Conservation (phyloP, 2,113 vertebrate species). For the Paramisgurnus dabryanus region DNA sequence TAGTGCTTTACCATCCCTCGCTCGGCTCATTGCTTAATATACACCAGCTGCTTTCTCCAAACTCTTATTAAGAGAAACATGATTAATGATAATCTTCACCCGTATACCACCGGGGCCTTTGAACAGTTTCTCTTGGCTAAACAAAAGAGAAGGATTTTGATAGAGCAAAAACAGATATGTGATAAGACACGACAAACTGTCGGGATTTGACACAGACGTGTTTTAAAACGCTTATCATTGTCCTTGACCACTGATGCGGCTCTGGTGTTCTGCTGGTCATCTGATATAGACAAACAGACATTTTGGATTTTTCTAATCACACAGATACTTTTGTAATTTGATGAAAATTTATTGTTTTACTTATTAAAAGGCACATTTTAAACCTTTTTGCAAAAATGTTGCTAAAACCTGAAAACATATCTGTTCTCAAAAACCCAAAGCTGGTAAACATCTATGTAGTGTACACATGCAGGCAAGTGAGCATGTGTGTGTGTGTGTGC, state of each 20-base stretch:
- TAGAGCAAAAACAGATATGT: background rate
- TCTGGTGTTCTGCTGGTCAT: background rate
- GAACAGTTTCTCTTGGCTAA: slow-evolving; percentile 13
- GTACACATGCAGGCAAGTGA: background rate
- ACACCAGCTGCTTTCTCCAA: slow-evolving; percentile 20
- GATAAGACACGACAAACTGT: slow-evolving; percentile 7
- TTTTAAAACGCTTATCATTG: slow-evolving; percentile 5
- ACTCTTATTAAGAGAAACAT: slow-evolving; percentile 27
- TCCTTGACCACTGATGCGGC: slow-evolving; percentile 7
- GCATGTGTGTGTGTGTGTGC: background rate
- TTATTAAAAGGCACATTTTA: no score
- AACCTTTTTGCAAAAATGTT: no score
- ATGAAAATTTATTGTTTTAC: no score
- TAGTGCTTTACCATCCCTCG: slow-evolving; percentile 9
- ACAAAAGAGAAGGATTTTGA: slow-evolving; percentile 29
- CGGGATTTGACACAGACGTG: background rate
- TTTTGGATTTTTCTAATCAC: no score
- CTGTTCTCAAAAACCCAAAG: background rate
- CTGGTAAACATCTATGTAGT: no score
- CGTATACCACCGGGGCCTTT: background rate
- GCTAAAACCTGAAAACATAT: no score
- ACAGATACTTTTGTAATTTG: no score
- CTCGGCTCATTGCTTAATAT: background rate
- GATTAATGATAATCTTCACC: slow-evolving; percentile 39
- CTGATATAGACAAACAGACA: background rate